A percentile compares a stretch with the other conserved stretches of the same genome.
Conservation (phyloP, 2,113 vertebrate genomes). For the Corynorhinus townsendii region DNA sequence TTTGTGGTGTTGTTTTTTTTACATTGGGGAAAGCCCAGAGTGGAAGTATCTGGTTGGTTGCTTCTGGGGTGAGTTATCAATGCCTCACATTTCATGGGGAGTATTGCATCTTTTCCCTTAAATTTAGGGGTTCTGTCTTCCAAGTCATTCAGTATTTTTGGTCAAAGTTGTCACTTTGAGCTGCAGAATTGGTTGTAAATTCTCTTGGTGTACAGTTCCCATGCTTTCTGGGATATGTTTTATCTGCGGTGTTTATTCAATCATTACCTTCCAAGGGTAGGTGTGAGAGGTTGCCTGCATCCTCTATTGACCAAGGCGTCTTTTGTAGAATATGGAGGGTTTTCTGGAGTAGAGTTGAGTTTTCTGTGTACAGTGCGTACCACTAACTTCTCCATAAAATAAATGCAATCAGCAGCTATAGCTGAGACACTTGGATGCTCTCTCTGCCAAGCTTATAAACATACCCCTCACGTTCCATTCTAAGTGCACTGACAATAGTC, state of each 20-base stretch:
- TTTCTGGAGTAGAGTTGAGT: background rate
- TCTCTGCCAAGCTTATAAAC: background rate
- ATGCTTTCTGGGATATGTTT: background rate
- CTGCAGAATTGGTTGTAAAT: background rate
- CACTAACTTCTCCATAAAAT: background rate
- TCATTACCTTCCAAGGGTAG: background rate
- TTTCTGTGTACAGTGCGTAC: background rate
- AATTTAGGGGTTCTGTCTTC: conserved; percentile 47
- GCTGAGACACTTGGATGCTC: background rate
- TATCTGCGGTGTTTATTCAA: background rate
- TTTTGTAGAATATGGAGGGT: background rate
- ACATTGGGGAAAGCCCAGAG: background rate
- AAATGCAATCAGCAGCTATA: conserved; percentile 4
- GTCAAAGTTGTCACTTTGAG: background rate
- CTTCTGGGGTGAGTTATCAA: background rate
- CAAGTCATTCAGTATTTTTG: background rate
- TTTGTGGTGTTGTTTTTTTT: background rate
- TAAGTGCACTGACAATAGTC: background rate
- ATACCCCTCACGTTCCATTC: conserved; percentile 16
- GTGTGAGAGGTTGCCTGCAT: background rate
- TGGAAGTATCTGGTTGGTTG: conserved; percentile 32
- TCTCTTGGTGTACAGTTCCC: background rate
- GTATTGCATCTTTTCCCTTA: conserved; percentile 56
- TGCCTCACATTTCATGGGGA: background rate
- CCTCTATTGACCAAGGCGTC: background rate